Percentiles rank a stretch among this genome's conserved stretches.
Evolutionary conservation across 2,113 vertebrate species (phyloP).

Genomic region (Sander lucioperca): DNA sequence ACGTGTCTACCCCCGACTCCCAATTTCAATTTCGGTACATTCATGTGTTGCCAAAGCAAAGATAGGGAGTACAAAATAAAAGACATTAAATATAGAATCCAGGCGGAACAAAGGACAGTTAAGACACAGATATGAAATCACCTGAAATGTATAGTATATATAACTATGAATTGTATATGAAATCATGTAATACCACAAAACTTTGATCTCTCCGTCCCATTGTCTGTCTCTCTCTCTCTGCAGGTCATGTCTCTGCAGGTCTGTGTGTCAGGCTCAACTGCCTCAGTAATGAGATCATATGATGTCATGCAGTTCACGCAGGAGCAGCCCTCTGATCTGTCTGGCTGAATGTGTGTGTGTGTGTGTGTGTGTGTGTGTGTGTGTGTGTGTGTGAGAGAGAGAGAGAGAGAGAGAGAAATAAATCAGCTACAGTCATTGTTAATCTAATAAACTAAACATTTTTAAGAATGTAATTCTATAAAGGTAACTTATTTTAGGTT

Average conservation of each 20-base stretch:
- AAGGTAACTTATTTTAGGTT: not conserved
- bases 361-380: slow-evolving; percentile 38
- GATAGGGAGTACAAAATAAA: not conserved
- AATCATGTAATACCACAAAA: not conserved
- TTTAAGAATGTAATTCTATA: not conserved
- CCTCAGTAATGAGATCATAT: slow-evolving; percentile 86
- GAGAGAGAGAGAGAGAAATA: slow-evolving; percentile 16
- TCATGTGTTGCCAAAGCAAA: slow-evolving; percentile 34
- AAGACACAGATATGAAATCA: not conserved
- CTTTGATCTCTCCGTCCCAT: not conserved
- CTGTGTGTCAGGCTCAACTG: slow-evolving; percentile 74
- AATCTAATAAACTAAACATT: slow-evolving; percentile 13
- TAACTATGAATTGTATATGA: not conserved
- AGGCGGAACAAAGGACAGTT: not conserved
- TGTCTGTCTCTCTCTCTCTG: slow-evolving; percentile 40
- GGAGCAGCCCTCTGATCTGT: slow-evolving; percentile 50
- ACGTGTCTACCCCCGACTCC: not conserved
- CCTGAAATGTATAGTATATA: not conserved
- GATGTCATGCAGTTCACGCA: slow-evolving; percentile 79
- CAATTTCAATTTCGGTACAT: not conserved
- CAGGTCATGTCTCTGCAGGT: slow-evolving; percentile 82
- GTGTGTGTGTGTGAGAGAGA: slow-evolving; percentile 6
- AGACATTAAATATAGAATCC: not conserved
- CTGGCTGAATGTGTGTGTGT: slow-evolving; percentile 27
- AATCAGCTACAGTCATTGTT: not conserved